Base-by-base conservation (phyloP, 53 echinoderm and acorn worm genomes). In the Holothuria scabra region DNA sequence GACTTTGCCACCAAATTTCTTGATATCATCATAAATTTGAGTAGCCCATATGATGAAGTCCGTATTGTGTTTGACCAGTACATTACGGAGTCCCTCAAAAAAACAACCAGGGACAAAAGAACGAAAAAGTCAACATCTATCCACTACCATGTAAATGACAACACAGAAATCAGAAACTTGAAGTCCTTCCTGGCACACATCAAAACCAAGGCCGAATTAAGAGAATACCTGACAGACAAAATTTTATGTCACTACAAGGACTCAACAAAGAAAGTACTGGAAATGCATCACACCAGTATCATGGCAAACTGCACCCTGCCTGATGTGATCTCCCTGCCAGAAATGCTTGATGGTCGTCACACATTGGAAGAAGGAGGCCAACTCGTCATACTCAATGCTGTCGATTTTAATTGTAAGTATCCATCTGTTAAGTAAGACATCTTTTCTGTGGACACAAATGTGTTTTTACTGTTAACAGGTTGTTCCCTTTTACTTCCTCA, bases 81-180 rank as follows among this genome's bases (percentile, higher is more conserved):
- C 60, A 29, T 81, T 24, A 26, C 11, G 61, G 30, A 33, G 2
- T 81, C 81, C 29, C 80, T 81, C 19, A 81, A 81, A 58, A 61
- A 81, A 58, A 60, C 63, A 59, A 81, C 81, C 30, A 58, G 81
- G 41, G 30, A 81, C 41, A 62, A 35, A 6, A 35, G 35, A 35
- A 35, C 35, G 56, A 32, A 66, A 56, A 83, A 83, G 37, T 48
- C 79, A 12, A 78, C 35, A 66, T n/a, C 23, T 23, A 66, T 83
- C 65, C 84, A 66, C 22, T 83, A 66, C 48, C 67, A 83, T 67
- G 84, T 83, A 13, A 83, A 83, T 83, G 84, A 83, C 48, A 67
- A 28, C 84, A 83, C 84, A 67, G 37, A 83, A 46, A 83, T 82
- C 18, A 82, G 46, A 60, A 82, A 82, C 31, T 12, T 82, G 20